Conservation (phyloP, 2,797 vertebrate genomes). For the Oryzias sinensis region DNA sequence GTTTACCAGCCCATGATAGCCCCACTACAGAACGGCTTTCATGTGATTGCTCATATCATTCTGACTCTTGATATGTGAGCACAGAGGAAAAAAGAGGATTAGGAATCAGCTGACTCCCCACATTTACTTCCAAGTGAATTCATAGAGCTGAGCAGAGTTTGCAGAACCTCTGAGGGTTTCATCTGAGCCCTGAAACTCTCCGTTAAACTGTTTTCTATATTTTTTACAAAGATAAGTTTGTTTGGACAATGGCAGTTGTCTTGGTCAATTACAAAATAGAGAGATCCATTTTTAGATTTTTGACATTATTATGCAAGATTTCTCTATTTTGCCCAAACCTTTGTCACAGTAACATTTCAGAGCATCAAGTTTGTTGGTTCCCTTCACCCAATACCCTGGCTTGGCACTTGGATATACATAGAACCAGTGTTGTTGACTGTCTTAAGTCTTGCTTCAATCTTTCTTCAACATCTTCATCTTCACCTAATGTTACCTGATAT, state of each 20-base stretch:
- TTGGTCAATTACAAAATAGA: slow-evolving; percentile 43
- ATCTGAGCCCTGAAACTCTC: slow-evolving; percentile 50
- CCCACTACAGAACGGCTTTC: slow-evolving; percentile 55
- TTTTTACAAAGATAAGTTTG: slow-evolving; percentile 44
- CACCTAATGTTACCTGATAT: too few relatives aligned
- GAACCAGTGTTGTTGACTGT: too few relatives aligned
- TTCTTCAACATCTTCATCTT: too few relatives aligned
- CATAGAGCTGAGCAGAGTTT: slow-evolving; percentile 63
- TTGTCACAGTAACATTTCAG: neutral
- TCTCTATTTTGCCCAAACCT: slow-evolving; percentile 8
- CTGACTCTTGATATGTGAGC: slow-evolving; percentile 69
- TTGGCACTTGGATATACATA: too few relatives aligned
- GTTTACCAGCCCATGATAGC: slow-evolving; percentile 58
- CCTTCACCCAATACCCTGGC: too few relatives aligned
- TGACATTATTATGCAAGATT: slow-evolving; percentile 21
- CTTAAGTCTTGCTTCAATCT: too few relatives aligned
- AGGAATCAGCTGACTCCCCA: slow-evolving; percentile 78
- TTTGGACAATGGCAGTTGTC: slow-evolving; percentile 43
- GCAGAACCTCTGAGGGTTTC: slow-evolving; percentile 43
- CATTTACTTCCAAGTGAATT: slow-evolving; percentile 78
- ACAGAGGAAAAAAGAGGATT: slow-evolving; percentile 70
- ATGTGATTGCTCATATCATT: slow-evolving; percentile 74
- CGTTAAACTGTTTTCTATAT: slow-evolving; percentile 44
- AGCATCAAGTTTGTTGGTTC: too few relatives aligned
- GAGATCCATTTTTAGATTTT: slow-evolving; percentile 18